A percentile compares a stretch with the other conserved stretches of the same genome.
phyloP scores from a whole-genome alignment of 2,797 vertebrate genomes.

The Eremophila alpestris region DNA sequence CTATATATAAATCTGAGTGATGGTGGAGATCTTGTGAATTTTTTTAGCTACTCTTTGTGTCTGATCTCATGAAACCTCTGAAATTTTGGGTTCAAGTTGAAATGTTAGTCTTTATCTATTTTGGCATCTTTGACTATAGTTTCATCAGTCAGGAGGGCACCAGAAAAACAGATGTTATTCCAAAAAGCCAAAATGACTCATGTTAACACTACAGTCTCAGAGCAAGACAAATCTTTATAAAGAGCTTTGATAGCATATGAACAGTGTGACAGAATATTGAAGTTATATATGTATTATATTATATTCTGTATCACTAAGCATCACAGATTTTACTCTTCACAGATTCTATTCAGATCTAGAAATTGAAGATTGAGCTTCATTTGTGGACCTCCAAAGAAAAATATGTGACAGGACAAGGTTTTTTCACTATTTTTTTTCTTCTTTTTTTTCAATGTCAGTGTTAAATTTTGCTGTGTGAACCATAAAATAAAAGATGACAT shows the following conservation, averaged over 20 bases:
- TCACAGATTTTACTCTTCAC: background rate
- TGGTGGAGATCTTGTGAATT: background rate
- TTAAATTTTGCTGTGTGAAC: background rate
- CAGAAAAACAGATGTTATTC: conserved; percentile 2
- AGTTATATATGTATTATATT: background rate
- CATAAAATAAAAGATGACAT: background rate
- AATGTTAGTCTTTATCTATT: background rate
- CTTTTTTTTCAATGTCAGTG: background rate
- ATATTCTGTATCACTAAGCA: background rate
- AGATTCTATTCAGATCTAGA: background rate
- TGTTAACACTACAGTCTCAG: background rate
- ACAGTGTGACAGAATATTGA: background rate
- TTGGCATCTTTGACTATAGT: background rate
- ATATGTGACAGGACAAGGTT: background rate
- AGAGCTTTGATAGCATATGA: background rate
- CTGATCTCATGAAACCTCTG: background rate
- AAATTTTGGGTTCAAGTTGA: conserved; percentile 41
- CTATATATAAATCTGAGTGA: background rate
- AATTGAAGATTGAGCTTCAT: background rate
- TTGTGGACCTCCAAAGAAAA: background rate
- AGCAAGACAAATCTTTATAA: conserved; percentile 21
- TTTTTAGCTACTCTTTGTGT: background rate
- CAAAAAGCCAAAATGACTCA: conserved; percentile 13
- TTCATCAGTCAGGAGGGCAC: background rate
- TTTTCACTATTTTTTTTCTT: background rate